Evolutionary conservation across 2,888 invertebrate genomes (phyloP).

Genomic region (Rutpela maculata): DNA sequence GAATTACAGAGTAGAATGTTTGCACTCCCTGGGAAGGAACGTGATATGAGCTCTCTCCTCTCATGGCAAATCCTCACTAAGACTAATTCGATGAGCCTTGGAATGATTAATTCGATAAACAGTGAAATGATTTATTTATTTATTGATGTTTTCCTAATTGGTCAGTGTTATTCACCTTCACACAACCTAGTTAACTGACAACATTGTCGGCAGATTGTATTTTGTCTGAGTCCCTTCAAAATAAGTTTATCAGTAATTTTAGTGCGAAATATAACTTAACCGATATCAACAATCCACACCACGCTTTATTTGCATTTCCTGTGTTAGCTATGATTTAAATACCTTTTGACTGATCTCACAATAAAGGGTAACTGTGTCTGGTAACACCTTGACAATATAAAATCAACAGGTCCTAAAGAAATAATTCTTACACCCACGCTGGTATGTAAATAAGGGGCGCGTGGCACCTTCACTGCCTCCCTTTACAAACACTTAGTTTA

Average conservation of each 20-base stretch:
- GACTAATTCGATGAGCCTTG: too few species aligned
- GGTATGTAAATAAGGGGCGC: slow-evolving; percentile 61
- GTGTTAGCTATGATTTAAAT: slow-evolving; percentile 43
- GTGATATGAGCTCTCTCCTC: too few species aligned
- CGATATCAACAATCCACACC: slow-evolving; percentile 36
- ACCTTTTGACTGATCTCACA: slow-evolving; percentile 41
- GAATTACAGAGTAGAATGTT: too few species aligned
- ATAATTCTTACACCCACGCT: slow-evolving; percentile 64
- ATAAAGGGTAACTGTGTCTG: slow-evolving; percentile 53
- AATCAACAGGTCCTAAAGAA: slow-evolving; percentile 65
- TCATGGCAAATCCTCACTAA: too few species aligned
- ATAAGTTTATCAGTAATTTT: slow-evolving; percentile 10
- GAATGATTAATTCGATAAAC: too few species aligned
- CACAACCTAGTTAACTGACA: neutral
- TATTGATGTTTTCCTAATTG: neutral
- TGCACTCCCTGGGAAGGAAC: too few species aligned
- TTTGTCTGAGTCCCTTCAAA: slow-evolving; percentile 15
- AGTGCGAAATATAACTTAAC: slow-evolving; percentile 16
- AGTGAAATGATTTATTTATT: too few species aligned
- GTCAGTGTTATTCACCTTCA: neutral
- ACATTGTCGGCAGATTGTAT: neutral
- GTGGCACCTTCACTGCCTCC: slow-evolving; percentile 58
- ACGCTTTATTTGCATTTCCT: slow-evolving; percentile 49
- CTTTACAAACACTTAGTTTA: slow-evolving; percentile 54
- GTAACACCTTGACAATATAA: slow-evolving; percentile 60